These are phyloP conservation scores for Notiomystis cincta DNA, from an alignment of 2,113 vertebrate genomes.

Conservation along the genomic window DNA sequence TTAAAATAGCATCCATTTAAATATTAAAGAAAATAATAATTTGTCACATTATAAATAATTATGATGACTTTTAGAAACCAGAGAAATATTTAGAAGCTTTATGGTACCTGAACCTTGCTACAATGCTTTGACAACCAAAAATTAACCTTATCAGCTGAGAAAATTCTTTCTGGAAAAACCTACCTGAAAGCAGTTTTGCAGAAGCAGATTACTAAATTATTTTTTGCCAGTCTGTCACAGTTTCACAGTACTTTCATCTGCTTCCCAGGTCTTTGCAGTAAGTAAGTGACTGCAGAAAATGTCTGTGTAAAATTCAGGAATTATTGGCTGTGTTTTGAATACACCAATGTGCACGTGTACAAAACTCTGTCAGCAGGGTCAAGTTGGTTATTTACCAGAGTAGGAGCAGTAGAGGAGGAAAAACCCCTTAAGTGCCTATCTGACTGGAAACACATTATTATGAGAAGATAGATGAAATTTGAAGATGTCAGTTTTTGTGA, in stretches of 20 bases:
- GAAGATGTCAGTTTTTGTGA: neutral
- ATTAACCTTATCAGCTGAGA: neutral
- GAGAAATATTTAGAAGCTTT: neutral
- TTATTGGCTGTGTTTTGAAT: neutral
- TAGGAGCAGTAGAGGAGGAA: neutral
- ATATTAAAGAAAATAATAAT: neutral
- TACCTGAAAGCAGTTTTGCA: neutral
- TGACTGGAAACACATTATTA: neutral
- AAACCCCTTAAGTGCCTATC: neutral
- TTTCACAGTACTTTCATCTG: neutral
- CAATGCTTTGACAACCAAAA: neutral
- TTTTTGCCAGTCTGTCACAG: neutral
- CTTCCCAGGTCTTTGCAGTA: neutral
- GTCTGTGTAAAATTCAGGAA: neutral
- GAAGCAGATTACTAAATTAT: neutral
- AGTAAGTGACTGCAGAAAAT: neutral
- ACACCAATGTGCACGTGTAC: neutral
- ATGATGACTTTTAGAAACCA: neutral
- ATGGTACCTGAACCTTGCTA: neutral
- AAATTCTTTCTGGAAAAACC: neutral
- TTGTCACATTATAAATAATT: neutral
- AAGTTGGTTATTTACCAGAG: neutral
- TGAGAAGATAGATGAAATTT: neutral
- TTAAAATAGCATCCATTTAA: constrained; percentile 4
- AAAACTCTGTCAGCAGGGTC: neutral